Evolutionary conservation across 2,113 vertebrate species (phyloP).

Genomic region (Erythrocercus mccallii): DNA sequence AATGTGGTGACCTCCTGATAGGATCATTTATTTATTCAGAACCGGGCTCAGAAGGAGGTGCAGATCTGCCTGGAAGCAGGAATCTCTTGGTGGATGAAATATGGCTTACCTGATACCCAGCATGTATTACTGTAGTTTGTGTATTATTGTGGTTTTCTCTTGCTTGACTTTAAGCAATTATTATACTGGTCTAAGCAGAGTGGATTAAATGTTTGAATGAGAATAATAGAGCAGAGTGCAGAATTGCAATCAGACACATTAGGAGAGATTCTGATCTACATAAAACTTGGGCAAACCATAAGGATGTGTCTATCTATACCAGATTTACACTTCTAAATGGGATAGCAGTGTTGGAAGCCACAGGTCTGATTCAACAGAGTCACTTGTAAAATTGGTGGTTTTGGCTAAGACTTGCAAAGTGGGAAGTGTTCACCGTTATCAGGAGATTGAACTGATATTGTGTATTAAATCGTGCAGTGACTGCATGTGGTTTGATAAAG

Average conservation of each 20-base stretch:
- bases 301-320: not conserved
- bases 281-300: not conserved
- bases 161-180: not conserved
- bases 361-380: not conserved
- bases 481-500: slow-evolving; percentile 11
- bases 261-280: not conserved
- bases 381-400: not conserved
- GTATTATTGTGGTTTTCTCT: not conserved
- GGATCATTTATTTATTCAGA: not conserved
- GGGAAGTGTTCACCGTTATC: not conserved
- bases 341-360: not conserved
- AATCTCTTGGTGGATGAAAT: not conserved
- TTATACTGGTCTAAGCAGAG: not conserved
- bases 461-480: not conserved
- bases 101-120: not conserved
- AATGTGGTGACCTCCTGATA: not conserved
- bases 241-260: not conserved
- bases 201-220: not conserved
- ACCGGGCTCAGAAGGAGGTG: not conserved
- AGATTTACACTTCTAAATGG: not conserved
- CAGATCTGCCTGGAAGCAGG: not conserved
- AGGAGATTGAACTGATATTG: not conserved
- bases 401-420: not conserved
- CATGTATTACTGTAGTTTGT: not conserved
- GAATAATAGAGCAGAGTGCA: not conserved